Base-by-base conservation (phyloP, 1,140 invertebrate genomes). In the Cherax quadricarinatus region DNA sequence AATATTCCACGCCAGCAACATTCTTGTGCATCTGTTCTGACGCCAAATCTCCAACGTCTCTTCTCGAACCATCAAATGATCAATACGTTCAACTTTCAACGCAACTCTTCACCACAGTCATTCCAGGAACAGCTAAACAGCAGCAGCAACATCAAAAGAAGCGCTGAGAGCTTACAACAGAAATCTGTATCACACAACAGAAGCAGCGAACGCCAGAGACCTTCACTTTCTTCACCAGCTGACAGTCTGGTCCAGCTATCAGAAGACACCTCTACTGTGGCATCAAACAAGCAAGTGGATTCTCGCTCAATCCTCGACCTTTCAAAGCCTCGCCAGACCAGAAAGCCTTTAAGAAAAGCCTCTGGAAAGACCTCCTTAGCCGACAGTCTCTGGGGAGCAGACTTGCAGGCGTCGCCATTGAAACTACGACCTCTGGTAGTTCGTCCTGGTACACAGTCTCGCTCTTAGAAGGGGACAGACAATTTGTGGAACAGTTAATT, bases 41-140 rank as follows among this genome's bases (percentile, higher is more conserved):
- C 89, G 14, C 89, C 84, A 1, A 51, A 73, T 53, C 83, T 91
- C n/a, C 89, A 86, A 51, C 73, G 70, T 0, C 51, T 86, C 51
- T 86, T 91, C 53, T 57, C 83, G 4, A 80, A 21, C 12, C 89
- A 86, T 30, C 66, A 79, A 6, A 18, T 91, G 12, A 12, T n/a
- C 30, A 57, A 66, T 16, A 62, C 41, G 73, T 62, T 80, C 18
- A 75, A n/a, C 21, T 49, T 57, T 9, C 78, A 82, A 21, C 79
- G 73, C 14, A 87, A 53, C 51, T 70, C 49, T 18, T 48, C 70
- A 6, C 78, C 70, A 21, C 21, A 48, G 4, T 82, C 87, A 12
- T 82, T 48, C 18, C 85, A 78, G 66, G 21, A 18, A 51, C 85
- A 87, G 73, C n/a, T 21, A 41, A 75, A 12, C 66, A 86, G n/a